Percentiles rank a stretch among this genome's conserved stretches.
Evolutionary conservation across 2,797 vertebrate genomes (phyloP).

Genomic region (Scyliorhinus canicula): DNA sequence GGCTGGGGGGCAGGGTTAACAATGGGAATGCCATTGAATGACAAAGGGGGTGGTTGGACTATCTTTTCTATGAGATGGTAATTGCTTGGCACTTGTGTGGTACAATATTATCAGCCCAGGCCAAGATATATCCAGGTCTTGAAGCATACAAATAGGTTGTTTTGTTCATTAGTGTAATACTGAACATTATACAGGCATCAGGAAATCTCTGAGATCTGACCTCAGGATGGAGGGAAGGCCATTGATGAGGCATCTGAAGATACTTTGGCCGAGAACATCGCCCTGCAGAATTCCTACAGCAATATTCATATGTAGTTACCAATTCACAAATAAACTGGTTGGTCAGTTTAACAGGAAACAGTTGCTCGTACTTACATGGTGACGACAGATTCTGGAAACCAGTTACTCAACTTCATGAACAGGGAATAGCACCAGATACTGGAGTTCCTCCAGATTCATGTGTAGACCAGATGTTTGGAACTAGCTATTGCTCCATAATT

Average conservation of each 20-base stretch:
- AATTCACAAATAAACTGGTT: not conserved
- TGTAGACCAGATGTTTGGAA: not conserved
- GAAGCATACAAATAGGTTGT: not conserved
- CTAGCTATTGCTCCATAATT: not conserved
- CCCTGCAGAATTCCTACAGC: too few relatives aligned
- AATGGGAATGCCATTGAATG: not conserved
- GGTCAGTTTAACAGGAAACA: not conserved
- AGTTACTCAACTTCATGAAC: not conserved
- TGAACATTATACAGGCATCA: too few relatives aligned
- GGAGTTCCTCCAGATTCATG: not conserved
- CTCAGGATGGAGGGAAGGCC: too few relatives aligned
- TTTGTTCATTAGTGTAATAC: too few relatives aligned
- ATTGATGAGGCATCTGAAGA: too few relatives aligned
- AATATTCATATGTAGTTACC: too few relatives aligned
- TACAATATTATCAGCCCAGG: not conserved
- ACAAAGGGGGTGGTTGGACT: not conserved
- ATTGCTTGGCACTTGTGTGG: not conserved
- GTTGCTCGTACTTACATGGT: not conserved
- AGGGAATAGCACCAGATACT: not conserved
- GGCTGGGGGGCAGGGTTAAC: not conserved
- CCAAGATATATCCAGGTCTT: not conserved
- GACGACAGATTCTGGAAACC: not conserved
- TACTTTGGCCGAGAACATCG: too few relatives aligned
- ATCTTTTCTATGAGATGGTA: not conserved
- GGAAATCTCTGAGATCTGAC: too few relatives aligned